Conservation (phyloP, 1,140 invertebrate genomes). For the Bombus difficillimus region DNA sequence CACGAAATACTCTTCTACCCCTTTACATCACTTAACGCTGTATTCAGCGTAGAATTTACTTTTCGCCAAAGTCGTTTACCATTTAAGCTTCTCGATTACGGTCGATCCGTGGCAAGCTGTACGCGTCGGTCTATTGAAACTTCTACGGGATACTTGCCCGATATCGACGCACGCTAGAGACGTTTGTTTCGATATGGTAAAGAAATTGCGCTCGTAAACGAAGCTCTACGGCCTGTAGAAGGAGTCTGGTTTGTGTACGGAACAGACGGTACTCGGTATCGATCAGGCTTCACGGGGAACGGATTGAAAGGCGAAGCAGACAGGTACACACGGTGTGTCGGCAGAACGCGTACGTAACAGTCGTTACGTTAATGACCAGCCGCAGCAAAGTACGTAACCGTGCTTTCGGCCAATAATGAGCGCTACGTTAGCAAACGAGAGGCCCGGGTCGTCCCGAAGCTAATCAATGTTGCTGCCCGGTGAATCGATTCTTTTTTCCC, state of each 20-base stretch:
- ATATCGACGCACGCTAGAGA: not conserved
- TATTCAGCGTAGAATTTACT: too few species aligned
- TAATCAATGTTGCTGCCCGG: constrained; percentile 20
- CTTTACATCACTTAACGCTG: too few species aligned
- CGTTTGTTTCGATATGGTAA: not conserved
- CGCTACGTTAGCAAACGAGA: constrained; percentile 18
- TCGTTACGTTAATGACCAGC: constrained; percentile 65
- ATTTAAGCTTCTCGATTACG: not conserved
- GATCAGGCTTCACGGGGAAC: constrained; percentile 39
- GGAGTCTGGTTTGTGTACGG: not conserved
- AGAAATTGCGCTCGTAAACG: constrained; percentile 39
- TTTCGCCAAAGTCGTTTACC: not conserved
- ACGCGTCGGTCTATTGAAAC: not conserved
- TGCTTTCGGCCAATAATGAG: constrained; percentile 52
- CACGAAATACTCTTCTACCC: too few species aligned
- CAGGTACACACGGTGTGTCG: constrained; percentile 42
- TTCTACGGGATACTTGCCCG: not conserved
- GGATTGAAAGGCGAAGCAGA: constrained; percentile 59
- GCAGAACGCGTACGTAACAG: constrained; percentile 49
- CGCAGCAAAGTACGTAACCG: constrained; percentile 41
- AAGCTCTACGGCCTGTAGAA: constrained; percentile 1
- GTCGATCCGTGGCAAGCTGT: not conserved
- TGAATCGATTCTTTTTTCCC: constrained; percentile 18
- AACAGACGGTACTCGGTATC: constrained; percentile 54
- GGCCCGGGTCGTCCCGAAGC: not conserved